phyloP scores from a whole-genome alignment of 2,113 vertebrate genomes.

The Ptilonorhynchus violaceus region DNA sequence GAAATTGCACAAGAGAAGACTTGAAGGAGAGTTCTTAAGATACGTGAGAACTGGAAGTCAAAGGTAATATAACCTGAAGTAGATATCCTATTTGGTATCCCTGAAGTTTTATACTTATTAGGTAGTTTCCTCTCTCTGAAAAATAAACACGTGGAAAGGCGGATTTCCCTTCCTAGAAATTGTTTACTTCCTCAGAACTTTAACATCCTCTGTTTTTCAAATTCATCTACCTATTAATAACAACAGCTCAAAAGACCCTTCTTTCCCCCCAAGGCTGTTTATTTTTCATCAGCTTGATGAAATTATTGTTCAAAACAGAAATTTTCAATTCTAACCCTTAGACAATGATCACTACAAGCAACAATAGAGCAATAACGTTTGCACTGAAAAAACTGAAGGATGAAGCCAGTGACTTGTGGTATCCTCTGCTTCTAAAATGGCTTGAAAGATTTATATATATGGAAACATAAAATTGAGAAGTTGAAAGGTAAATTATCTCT shows the following conservation, averaged over 20 bases:
- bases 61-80: not conserved
- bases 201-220: slow-evolving; percentile 4
- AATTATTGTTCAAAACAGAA: not conserved
- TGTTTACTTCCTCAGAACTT: slow-evolving; percentile 8
- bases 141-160: not conserved
- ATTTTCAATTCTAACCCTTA: not conserved
- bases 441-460: not conserved
- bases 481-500: not conserved
- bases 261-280: not conserved
- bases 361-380: not conserved
- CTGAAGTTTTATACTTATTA: not conserved
- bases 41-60: not conserved
- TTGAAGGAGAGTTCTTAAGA: not conserved
- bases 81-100: not conserved
- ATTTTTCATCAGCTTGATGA: not conserved
- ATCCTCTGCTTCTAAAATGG: not conserved
- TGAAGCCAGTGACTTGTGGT: not conserved
- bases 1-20: not conserved
- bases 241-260: not conserved
- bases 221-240: not conserved
- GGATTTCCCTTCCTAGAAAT: slow-evolving; percentile 37
- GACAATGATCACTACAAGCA: not conserved
- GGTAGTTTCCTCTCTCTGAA: not conserved
- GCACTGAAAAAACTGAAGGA: not conserved
- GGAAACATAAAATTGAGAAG: not conserved